Percentiles rank a stretch among this genome's conserved stretches.
These are phyloP conservation scores for Lanius collurio DNA, from an alignment of 2,113 vertebrate species.

Conservation along the genomic window DNA sequence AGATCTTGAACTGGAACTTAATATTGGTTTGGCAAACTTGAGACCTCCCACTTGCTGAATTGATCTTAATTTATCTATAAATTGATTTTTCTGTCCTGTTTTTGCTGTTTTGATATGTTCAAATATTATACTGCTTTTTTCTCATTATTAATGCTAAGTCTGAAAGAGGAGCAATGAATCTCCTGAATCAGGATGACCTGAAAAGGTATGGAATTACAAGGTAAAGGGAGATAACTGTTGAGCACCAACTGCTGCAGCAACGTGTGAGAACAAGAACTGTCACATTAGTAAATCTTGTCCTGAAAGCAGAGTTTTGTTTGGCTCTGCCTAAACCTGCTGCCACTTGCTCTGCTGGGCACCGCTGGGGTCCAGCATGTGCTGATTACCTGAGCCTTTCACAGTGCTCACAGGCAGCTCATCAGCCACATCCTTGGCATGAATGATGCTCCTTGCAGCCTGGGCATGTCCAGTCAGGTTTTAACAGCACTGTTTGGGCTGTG, in stretches of 20 bases:
- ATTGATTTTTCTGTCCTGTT: conserved; percentile 1
- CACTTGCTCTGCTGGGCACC: background rate
- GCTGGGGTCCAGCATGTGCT: accelerated
- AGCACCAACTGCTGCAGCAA: background rate
- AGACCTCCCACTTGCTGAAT: background rate
- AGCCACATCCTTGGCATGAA: background rate
- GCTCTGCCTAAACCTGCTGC: background rate
- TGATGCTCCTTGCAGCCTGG: background rate
- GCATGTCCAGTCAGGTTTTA: no score
- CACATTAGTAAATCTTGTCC: background rate
- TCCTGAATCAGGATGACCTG: background rate
- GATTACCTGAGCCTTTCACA: background rate
- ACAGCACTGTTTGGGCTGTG: background rate
- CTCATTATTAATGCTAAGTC: background rate
- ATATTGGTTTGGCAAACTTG: background rate
- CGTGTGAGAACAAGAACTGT: background rate
- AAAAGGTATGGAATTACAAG: background rate
- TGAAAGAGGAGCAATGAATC: background rate
- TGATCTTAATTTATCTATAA: background rate
- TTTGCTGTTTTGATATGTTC: background rate
- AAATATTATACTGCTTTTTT: background rate
- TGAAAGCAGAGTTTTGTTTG: background rate
- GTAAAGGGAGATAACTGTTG: background rate
- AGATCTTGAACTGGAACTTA: background rate
- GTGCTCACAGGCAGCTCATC: accelerated